Conservation (phyloP, 1,140 invertebrate species). For the Bicyclus anynana region DNA sequence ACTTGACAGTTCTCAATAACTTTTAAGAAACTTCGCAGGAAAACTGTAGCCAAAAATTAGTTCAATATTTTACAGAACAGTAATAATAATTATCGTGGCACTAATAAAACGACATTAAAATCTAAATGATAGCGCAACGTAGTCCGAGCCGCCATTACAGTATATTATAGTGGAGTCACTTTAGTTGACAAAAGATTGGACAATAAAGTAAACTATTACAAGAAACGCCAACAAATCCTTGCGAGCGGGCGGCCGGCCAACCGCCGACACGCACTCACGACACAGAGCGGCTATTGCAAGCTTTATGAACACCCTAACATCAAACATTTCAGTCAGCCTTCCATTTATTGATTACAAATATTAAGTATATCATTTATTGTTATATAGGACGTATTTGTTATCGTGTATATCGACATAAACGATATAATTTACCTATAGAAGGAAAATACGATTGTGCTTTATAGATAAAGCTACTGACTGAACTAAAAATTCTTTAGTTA, state of each 20-base stretch:
- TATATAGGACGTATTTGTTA: too few species aligned
- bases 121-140: neutral
- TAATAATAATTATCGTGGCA: neutral
- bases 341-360: too few species aligned
- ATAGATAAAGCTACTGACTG: too few species aligned
- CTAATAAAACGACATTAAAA: neutral
- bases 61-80: neutral
- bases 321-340: too few species aligned
- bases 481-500: too few species aligned
- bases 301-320: too few species aligned
- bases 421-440: too few species aligned
- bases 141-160: neutral
- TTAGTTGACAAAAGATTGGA: slow-evolving; percentile 16
- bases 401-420: too few species aligned
- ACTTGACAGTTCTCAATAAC: too few species aligned
- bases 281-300: neutral
- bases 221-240: slow-evolving; percentile 17
- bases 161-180: slow-evolving; percentile 17
- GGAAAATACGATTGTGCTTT: too few species aligned
- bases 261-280: neutral
- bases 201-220: slow-evolving; percentile 23
- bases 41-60: neutral
- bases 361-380: too few species aligned
- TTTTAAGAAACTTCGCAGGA: neutral
- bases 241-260: slow-evolving; percentile 9